Evolutionary conservation across 2,113 vertebrate genomes (phyloP), one percentile per base, ranked within the genome.

Genomic region (Nibea coibor): DNA sequence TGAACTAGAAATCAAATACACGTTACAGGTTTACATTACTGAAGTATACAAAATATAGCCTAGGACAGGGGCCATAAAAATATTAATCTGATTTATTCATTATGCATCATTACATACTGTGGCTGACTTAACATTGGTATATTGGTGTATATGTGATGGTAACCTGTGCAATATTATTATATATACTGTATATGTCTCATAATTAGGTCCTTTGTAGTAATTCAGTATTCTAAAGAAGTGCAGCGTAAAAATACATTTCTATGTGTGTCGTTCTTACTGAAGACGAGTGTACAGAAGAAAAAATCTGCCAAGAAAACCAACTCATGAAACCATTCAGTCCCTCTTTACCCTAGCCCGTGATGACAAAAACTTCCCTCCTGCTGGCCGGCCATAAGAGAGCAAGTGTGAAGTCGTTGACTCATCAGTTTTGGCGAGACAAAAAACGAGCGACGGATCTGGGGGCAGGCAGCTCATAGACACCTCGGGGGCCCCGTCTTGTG

Each of bases 401-500:
- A 61, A 63, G 56, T 50, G 45, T 26, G 8, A 78, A 75, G 68
- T 31, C 48, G 61, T 57, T 78, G 69, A 87, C 61, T 85, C 75
- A 84, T 82, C 78, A 64, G 68, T 82, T 84, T 72, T 51, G 57
- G 35, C 5, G 10, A 68, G 70, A 72, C 82, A 72, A 76, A 86
- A 78, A 61, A 51, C 11, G 17, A 47, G 65, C 70, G 76, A 56
- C 39, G 20, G 12, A 80, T 53, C 58, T 12, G 47, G 64, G 59
- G 72, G 10, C 42, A 19, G 78, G 87, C 51, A n/a, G 81, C 73
- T 84, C 59, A 42, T 22, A 51, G 80, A 82, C 87, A 89, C 84
- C 83, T 85, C 19, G 2, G 71, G 86, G 86, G 73, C 79, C 69
- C 77, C 64, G 39, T 85, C 59, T 75, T 83, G 88, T 94, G 92